Base-by-base conservation (phyloP, 2,797 vertebrate genomes). In the Pangasius krempfi region DNA sequence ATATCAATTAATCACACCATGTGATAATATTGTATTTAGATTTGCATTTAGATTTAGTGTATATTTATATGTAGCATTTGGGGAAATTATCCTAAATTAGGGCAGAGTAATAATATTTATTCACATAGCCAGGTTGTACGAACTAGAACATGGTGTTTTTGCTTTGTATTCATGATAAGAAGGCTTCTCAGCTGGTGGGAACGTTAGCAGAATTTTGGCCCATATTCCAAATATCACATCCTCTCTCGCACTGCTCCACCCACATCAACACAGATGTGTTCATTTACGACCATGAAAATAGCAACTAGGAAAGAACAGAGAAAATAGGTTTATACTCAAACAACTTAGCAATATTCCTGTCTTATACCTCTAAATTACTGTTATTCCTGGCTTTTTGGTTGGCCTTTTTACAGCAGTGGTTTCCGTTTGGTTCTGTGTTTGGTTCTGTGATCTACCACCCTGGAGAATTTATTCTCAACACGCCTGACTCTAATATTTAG, bases 201-300 rank as follows among this genome's bases (percentile, higher is more conserved):
- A 52, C 10, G 4, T 52, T 84, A 33, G 18, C 18, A 33, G 8
- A 70, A 52, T 68, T 84, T n/a, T 84, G 40, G 40, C 40, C 81
- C 27, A 84, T 84, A 47, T 84, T 84, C 50, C 80, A 62, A 9
- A 83, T 64, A 64, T 83, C 37, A 64, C 33, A 66, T 84, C 27
- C 44, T 84, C 16, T 30, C 44, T 52, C n/a, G 6, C 44, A 52
- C 27, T 33, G 47, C 47, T 84, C 47, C 64, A 52, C 47, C 44
- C 44, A 83, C 40, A 60, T 82, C 20, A 84, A 62, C 44, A 52
- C 62, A 52, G 62, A 84, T 84, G 62, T 68, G 40, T 84, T 84
- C 82, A 50, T 66, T 84, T 68, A 68, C 10, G 12, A 54, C 44
- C n/a, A 70, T 1, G 7, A 6, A 70, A 84, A 83, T 16, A 68